These are phyloP conservation scores for Chlorospingus semifuscus DNA, from an alignment of 2,797 vertebrate genomes.

Conservation along the genomic window DNA sequence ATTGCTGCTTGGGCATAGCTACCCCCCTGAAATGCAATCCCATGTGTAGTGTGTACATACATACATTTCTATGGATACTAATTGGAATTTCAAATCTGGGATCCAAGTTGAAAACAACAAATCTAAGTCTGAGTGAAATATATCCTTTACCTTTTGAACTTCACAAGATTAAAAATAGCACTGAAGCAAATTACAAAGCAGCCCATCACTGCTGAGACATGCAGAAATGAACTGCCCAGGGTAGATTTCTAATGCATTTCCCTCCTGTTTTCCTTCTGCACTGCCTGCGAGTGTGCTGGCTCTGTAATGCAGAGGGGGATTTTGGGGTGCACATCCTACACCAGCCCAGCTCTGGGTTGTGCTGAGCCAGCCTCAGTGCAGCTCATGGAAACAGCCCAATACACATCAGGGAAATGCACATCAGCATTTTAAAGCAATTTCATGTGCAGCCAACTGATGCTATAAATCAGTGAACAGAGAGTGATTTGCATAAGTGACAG, in stretches of 20 bases:
- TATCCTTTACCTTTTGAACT: not conserved
- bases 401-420: not conserved
- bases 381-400: not conserved
- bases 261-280: not conserved
- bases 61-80: not conserved
- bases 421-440: not conserved
- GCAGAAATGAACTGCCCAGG: not conserved
- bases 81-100: not conserved
- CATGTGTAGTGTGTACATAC: fast-evolving
- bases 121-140: not conserved
- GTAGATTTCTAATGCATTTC: not conserved
- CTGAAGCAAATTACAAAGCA: not conserved
- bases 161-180: not conserved
- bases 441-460: not conserved
- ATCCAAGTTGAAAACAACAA: not conserved
- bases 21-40: not conserved
- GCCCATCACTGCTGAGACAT: not conserved
- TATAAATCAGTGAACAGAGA: not conserved
- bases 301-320: fast-evolving
- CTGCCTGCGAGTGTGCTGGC: not conserved
- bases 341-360: not conserved
- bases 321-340: not conserved
- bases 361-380: not conserved
- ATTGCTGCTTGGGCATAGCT: not conserved
- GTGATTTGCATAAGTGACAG: not conserved